Percentiles rank a stretch among this genome's conserved stretches.
Conservation (phyloP, 2,888 invertebrate species). For the Rotaria sp. region DNA sequence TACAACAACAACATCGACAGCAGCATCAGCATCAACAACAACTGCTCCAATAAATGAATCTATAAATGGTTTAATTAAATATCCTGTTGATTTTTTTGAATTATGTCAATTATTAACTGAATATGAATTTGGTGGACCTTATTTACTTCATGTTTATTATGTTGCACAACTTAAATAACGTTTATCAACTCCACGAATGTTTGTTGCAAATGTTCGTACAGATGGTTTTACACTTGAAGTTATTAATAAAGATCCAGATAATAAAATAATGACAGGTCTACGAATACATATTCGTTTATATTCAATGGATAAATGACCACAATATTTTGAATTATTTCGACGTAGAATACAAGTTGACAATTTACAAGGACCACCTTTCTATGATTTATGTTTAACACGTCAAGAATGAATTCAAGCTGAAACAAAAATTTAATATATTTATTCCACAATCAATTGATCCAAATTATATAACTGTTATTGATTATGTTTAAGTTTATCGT, state of each 20-base stretch:
- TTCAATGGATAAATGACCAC: conserved; percentile 70
- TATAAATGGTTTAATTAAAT: conserved; percentile 59
- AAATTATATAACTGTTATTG: conserved; percentile 80
- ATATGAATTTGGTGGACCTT: conserved; percentile 87
- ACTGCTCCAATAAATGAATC: not conserved
- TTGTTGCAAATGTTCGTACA: conserved; percentile 54
- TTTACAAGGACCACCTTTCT: conserved; percentile 67
- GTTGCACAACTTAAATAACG: conserved; percentile 83
- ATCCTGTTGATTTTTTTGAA: conserved; percentile 93
- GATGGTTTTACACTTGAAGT: conserved; percentile 81
- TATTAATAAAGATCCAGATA: conserved; percentile 73
- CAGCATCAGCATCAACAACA: not conserved
- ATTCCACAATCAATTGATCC: conserved; percentile 58
- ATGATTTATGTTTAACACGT: conserved; percentile 82
- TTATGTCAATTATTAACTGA: conserved; percentile 83
- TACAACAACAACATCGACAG: not conserved
- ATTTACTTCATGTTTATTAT: conserved; percentile 85
- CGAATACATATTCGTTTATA: conserved; percentile 77
- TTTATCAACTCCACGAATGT: conserved; percentile 53
- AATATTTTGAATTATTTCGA: conserved; percentile 56
- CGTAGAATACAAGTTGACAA: conserved; percentile 47
- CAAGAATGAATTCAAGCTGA: conserved; percentile 87
- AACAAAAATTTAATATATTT: conserved; percentile 66
- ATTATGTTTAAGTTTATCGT: conserved; percentile 85
- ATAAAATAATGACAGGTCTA: conserved; percentile 71